A percentile compares a stretch with the other conserved stretches of the same genome.
phyloP scores from a whole-genome alignment of 2,113 vertebrate species.

The Takifugu flavidus region DNA sequence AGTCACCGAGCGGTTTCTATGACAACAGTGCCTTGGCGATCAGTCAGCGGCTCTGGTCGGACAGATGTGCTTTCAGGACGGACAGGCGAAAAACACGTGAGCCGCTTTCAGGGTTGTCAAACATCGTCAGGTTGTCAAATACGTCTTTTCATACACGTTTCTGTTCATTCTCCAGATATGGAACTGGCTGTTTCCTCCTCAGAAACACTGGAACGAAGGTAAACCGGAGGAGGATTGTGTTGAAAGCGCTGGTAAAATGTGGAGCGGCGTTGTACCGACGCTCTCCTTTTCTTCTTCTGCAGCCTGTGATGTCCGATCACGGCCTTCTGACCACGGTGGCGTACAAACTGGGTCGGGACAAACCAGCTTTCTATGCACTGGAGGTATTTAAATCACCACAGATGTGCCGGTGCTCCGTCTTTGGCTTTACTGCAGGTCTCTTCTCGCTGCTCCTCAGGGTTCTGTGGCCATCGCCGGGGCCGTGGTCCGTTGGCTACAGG shows the following conservation, averaged over 20 bases:
- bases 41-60: conserved; percentile 93
- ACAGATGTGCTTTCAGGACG: conserved; percentile 92
- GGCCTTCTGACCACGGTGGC: conserved; percentile 94
- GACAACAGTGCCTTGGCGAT: conserved; percentile 73
- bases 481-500: conserved; percentile 92
- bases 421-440: neutral
- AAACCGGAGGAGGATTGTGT: neutral
- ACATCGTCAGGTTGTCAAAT: neutral
- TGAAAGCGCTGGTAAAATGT: no score
- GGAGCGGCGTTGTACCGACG: neutral
- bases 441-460: conserved; percentile 73
- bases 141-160: neutral
- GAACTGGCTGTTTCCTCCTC: conserved; percentile 92
- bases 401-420: neutral
- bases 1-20: neutral
- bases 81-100: conserved; percentile 95
- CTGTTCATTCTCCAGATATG: conserved; percentile 75
- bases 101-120: conserved; percentile 19
- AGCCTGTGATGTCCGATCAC: conserved; percentile 90
- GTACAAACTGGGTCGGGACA: conserved; percentile 88
- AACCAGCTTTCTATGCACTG: conserved; percentile 86
- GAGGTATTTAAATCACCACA: conserved; percentile 71
- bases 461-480: conserved; percentile 97
- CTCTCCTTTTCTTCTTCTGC: conserved; percentile 12
- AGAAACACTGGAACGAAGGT: conserved; percentile 92